A percentile compares a stretch with the other conserved stretches of the same genome.
Conservation (phyloP, 2,797 vertebrate genomes). For the Bucorvus abyssinicus region DNA sequence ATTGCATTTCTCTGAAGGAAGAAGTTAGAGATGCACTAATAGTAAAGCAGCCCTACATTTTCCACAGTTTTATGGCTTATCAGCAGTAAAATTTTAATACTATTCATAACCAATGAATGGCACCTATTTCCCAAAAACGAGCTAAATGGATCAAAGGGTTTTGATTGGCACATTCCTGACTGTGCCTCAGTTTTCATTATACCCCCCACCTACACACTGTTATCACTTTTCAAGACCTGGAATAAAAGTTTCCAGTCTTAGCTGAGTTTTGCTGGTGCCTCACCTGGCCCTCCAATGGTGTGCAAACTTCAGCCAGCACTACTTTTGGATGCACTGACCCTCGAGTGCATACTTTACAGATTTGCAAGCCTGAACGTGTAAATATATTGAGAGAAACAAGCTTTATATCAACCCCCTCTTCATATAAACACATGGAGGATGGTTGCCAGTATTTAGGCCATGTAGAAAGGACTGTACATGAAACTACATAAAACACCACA, state of each 20-base stretch:
- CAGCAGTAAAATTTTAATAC: background rate
- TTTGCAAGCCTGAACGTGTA: background rate
- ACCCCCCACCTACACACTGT: background rate
- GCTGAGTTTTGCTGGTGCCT: background rate
- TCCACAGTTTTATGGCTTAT: background rate
- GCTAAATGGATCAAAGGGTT: background rate
- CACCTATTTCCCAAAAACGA: background rate
- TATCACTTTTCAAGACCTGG: background rate
- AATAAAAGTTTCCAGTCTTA: background rate
- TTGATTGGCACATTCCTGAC: background rate
- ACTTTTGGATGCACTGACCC: background rate
- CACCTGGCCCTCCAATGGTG: background rate
- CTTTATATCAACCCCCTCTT: background rate
- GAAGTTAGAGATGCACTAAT: background rate
- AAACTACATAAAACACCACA: background rate
- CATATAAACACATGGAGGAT: background rate
- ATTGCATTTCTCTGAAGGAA: background rate
- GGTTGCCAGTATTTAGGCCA: background rate
- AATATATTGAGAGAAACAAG: background rate
- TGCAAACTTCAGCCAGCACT: background rate
- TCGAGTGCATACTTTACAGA: background rate
- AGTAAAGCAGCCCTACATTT: background rate
- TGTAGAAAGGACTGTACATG: background rate
- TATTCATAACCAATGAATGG: background rate
- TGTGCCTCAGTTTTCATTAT: background rate